Evolutionary conservation across 2,113 vertebrate genomes (phyloP).

Genomic region (Otolemur garnettii): DNA sequence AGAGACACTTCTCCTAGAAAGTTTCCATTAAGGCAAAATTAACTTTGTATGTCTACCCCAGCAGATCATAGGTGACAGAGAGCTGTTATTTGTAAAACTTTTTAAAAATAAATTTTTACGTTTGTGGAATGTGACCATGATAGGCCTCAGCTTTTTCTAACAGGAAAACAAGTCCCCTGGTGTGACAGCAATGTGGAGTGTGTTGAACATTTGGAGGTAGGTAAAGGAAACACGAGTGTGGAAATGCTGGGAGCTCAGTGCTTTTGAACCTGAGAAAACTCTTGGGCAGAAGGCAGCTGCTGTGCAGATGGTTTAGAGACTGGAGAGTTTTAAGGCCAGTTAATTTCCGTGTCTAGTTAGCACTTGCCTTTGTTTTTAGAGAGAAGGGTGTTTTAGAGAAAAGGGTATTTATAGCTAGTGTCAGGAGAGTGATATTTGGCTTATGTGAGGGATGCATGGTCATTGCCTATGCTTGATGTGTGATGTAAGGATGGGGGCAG

Average conservation of each 20-base stretch:
- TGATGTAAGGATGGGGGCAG: not conserved
- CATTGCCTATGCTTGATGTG: not conserved
- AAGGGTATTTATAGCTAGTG: not conserved
- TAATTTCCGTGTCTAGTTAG: not conserved
- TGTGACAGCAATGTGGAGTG: not conserved
- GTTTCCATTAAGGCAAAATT: slow-evolving; percentile 28
- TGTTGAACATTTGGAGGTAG: not conserved
- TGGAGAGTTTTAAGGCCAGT: not conserved
- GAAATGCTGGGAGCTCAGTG: not conserved
- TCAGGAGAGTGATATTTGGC: not conserved
- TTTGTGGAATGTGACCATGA: slow-evolving; percentile 14
- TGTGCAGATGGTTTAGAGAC: not conserved
- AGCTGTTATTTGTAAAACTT: slow-evolving; percentile 42
- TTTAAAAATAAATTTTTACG: slow-evolving; percentile 27
- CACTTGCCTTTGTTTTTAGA: slow-evolving; percentile 19
- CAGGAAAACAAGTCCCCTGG: not conserved
- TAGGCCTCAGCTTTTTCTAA: not conserved
- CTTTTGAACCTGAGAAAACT: not conserved
- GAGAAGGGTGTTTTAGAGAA: not conserved
- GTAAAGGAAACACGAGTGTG: not conserved
- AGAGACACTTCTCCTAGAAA: slow-evolving; percentile 31
- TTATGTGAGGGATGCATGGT: not conserved
- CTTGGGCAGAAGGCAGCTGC: not conserved
- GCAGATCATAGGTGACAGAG: not conserved
- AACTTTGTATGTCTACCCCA: not conserved